A percentile compares a stretch with the other conserved stretches of the same genome.
Conservation (phyloP, 2,797 vertebrate genomes). For the Takifugu ocellatus region DNA sequence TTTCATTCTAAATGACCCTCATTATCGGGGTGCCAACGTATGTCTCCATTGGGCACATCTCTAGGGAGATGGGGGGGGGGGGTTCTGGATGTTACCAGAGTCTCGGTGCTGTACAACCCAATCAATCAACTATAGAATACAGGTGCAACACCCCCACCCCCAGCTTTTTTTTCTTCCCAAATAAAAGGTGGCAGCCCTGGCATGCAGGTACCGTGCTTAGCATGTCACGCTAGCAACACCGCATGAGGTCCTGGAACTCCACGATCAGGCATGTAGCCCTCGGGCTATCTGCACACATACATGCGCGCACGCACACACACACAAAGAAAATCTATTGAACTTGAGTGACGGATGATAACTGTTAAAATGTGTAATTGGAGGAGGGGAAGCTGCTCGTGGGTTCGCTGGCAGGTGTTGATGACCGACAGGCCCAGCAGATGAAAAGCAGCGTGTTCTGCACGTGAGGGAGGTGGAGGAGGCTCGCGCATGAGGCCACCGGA, state of each 20-base stretch:
- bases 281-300: constrained; percentile 49
- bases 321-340: constrained; percentile 14
- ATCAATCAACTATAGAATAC: no score
- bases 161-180: no score
- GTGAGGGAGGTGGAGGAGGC: constrained; percentile 42
- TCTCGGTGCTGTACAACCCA: no score
- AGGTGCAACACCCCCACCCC: no score
- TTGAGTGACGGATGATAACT: constrained; percentile 1
- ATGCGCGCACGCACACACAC: constrained; percentile 12
- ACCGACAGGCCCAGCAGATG: constrained; percentile 53
- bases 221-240: neutral
- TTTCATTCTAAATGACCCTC: no score
- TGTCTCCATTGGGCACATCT: no score
- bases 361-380: constrained; percentile 12
- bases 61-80: no score
- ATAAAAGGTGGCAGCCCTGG: no score
- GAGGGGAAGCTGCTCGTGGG: constrained; percentile 30
- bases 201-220: no score
- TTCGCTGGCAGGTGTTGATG: constrained; percentile 66
- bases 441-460: constrained; percentile 58
- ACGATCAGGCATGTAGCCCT: constrained; percentile 54
- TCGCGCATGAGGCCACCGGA: constrained; percentile 46
- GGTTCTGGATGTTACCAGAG: no score
- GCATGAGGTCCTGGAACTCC: constrained; percentile 25
- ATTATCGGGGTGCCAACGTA: no score